These are phyloP conservation scores for Brachirus orientalis DNA, from an alignment of 2,113 vertebrate genomes.

Conservation along the genomic window DNA sequence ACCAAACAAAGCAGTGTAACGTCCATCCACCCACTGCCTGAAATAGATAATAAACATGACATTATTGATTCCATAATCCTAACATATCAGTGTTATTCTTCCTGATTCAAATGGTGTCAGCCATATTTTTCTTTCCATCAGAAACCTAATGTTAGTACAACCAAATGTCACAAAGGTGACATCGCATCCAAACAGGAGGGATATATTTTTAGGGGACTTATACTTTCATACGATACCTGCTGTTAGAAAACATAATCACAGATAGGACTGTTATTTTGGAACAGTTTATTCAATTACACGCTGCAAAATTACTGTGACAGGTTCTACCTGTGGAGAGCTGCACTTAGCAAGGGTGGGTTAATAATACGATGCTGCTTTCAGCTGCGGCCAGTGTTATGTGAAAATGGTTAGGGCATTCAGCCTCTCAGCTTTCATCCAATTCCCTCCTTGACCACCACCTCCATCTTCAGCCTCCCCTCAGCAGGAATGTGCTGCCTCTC, in stretches of 20 bases:
- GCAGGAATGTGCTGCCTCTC: slow-evolving; percentile 47
- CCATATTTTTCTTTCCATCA: slow-evolving; percentile 32
- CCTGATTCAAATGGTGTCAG: slow-evolving; percentile 10
- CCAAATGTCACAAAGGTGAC: not conserved
- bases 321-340: slow-evolving; percentile 5
- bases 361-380: slow-evolving; percentile 17
- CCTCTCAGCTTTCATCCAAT: slow-evolving; percentile 32
- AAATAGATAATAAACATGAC: slow-evolving; percentile 57
- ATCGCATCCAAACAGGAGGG: not conserved
- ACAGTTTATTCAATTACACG: not conserved
- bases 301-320: not conserved
- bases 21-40: slow-evolving; percentile 32
- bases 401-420: slow-evolving; percentile 5
- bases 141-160: not conserved
- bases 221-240: not conserved
- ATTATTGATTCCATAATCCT: slow-evolving; percentile 43
- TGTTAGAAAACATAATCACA: not conserved
- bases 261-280: no score
- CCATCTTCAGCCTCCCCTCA: slow-evolving; percentile 22
- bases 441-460: slow-evolving; percentile 35
- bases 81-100: slow-evolving; percentile 22
- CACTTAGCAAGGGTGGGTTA: slow-evolving; percentile 11
- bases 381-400: not conserved
- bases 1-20: slow-evolving; percentile 10
- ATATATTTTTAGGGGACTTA: no score